phyloP scores from a whole-genome alignment of 2,797 vertebrate species.

The Notamacropus eugenii region DNA sequence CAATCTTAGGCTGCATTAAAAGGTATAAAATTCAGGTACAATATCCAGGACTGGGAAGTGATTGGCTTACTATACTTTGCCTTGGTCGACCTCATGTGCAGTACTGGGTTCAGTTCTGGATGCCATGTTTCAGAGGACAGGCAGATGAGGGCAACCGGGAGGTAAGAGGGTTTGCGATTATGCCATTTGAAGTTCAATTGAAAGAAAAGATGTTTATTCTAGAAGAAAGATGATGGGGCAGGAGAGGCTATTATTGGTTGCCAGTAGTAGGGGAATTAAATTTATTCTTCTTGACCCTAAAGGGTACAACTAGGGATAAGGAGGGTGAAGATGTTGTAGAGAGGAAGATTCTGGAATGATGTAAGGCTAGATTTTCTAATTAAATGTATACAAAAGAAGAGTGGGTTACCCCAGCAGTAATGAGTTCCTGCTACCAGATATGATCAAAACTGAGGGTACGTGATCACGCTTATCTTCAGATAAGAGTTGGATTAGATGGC shows the following conservation, averaged over 20 bases:
- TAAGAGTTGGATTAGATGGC: neutral
- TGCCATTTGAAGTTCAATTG: neutral
- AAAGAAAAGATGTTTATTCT: neutral
- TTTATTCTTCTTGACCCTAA: neutral
- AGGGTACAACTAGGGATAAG: neutral
- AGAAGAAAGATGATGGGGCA: neutral
- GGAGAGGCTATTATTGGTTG: neutral
- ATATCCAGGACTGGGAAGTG: neutral
- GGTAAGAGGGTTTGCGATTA: neutral
- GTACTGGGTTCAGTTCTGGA: neutral
- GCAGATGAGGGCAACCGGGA: neutral
- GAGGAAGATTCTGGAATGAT: neutral
- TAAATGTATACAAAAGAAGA: neutral
- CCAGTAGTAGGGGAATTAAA: neutral
- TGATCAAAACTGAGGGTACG: neutral
- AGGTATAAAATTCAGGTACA: neutral
- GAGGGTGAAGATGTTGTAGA: neutral
- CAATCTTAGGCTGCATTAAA: neutral
- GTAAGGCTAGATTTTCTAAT: neutral
- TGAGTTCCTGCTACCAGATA: neutral
- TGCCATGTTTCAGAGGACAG: neutral
- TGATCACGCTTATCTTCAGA: neutral
- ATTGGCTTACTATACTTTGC: neutral
- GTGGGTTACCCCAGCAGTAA: neutral
- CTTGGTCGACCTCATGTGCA: neutral